Evolutionary conservation across 2,888 invertebrate species (phyloP).

Genomic region (Orgyia antiqua): DNA sequence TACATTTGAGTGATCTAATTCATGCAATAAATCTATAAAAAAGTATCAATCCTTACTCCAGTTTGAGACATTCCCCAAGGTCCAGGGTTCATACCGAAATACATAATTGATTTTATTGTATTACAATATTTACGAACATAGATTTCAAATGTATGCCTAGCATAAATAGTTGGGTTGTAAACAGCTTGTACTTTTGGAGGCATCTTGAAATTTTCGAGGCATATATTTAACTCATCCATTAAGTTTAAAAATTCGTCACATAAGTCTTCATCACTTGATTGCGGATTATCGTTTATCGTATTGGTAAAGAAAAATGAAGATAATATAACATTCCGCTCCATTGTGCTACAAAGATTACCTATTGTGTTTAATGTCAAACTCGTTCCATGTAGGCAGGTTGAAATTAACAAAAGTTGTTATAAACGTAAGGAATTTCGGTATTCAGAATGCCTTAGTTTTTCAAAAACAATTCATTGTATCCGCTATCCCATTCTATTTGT

Average conservation of each 20-base stretch:
- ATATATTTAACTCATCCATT: constrained; percentile 55
- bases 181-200: constrained; percentile 79
- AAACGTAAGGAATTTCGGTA: too few relatives aligned
- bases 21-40: too few relatives aligned
- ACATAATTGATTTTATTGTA: constrained; percentile 83
- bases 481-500: too few relatives aligned
- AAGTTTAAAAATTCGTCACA: constrained; percentile 48
- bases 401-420: too few relatives aligned
- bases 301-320: constrained; percentile 53
- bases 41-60: constrained; percentile 87
- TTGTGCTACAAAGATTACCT: constrained; percentile 1
- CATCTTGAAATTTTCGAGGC: constrained; percentile 65
- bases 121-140: constrained; percentile 86
- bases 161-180: constrained; percentile 94
- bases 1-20: too few relatives aligned
- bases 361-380: too few relatives aligned
- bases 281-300: too few relatives aligned
- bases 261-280: constrained; percentile 12
- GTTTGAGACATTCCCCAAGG: constrained; percentile 98
- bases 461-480: too few relatives aligned
- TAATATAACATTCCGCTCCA: constrained; percentile 41
- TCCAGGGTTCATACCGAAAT: constrained; percentile 98
- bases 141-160: constrained; percentile 84
- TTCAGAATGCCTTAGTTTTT: too few relatives aligned
- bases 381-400: too few relatives aligned